Evolutionary conservation across 2,797 vertebrate species (phyloP).

Genomic region (Sebastes minor): DNA sequence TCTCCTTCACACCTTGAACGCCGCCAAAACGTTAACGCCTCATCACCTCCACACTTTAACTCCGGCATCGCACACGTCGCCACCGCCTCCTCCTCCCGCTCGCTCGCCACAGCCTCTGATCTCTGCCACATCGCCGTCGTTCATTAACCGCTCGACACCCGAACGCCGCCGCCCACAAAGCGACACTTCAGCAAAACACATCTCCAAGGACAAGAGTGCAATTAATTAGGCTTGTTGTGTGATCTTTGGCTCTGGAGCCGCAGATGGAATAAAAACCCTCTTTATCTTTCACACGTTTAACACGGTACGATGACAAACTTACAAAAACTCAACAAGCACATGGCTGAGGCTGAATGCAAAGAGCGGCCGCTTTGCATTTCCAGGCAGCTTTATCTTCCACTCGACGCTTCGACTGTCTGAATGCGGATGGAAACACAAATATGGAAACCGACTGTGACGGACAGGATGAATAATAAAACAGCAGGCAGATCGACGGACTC

Average conservation of each 20-base stretch:
- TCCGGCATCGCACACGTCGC: neutral
- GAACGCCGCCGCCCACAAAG: conserved; percentile 52
- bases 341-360: conserved; percentile 13
- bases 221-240: conserved; percentile 73
- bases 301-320: conserved; percentile 17
- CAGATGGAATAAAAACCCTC: conserved; percentile 40
- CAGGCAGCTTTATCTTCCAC: neutral
- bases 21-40: conserved; percentile 29
- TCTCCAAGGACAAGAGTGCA: conserved; percentile 68
- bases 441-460: conserved; percentile 22
- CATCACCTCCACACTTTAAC: conserved; percentile 34
- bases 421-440: conserved; percentile 24
- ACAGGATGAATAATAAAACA: conserved; percentile 26
- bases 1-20: conserved; percentile 20
- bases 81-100: neutral
- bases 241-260: conserved; percentile 52
- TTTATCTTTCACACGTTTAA: conserved; percentile 42
- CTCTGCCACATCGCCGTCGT: conserved; percentile 43
- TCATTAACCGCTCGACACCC: conserved; percentile 54
- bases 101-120: conserved; percentile 17
- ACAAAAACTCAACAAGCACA: conserved; percentile 2
- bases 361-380: conserved; percentile 32
- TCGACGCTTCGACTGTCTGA: neutral
- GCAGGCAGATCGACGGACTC: conserved; percentile 77
- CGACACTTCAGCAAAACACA: conserved; percentile 57